phyloP scores from a whole-genome alignment of 2,797 vertebrate species.

The Malurus leucopterus region DNA sequence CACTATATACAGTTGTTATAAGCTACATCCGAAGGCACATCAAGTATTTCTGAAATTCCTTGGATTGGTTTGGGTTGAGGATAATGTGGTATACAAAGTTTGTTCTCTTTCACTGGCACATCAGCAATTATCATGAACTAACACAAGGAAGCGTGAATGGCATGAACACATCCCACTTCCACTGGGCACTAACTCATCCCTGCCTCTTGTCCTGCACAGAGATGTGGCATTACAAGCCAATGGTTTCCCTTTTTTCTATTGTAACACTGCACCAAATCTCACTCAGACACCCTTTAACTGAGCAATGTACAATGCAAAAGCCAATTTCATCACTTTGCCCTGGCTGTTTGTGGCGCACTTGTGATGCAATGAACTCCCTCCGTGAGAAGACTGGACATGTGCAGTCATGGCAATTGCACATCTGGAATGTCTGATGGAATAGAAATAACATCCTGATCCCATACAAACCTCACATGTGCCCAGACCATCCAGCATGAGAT shows the following conservation, averaged over 20 bases:
- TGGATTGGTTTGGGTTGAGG: background rate
- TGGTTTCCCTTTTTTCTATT: background rate
- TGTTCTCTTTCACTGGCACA: background rate
- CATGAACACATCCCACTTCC: background rate
- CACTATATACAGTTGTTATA: background rate
- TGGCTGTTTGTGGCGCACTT: background rate
- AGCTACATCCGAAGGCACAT: background rate
- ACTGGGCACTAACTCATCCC: background rate
- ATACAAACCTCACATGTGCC: background rate
- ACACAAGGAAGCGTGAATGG: background rate
- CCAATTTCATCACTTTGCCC: background rate
- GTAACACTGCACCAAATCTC: background rate
- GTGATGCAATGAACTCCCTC: background rate
- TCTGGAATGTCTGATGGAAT: background rate
- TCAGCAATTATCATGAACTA: background rate
- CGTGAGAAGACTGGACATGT: background rate
- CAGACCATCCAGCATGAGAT: rapidly evolving
- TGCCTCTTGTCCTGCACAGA: background rate
- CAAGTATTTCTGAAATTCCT: background rate
- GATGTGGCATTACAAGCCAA: background rate
- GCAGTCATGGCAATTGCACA: background rate
- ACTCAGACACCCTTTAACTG: background rate
- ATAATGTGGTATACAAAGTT: background rate
- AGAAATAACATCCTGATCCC: background rate
- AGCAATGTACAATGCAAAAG: background rate